Evolutionary conservation across 2,888 invertebrate species (phyloP).

Genomic region (Eupsilia transversa): DNA sequence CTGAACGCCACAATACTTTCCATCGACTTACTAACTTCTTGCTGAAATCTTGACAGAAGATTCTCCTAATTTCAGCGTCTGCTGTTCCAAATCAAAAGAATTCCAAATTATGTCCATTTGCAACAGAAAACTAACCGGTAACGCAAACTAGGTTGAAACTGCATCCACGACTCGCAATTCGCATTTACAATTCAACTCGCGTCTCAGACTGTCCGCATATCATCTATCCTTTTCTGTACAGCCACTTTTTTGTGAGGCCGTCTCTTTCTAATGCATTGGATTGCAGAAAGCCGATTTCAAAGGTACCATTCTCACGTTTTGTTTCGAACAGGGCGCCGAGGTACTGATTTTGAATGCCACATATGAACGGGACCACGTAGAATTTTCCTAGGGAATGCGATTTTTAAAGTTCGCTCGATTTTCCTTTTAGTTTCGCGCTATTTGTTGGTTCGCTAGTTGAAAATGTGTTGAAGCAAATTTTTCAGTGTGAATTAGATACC

Average conservation of each 20-base stretch:
- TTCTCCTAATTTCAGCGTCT: conserved; percentile 27
- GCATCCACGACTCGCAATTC: conserved; percentile 71
- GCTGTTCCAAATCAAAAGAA: conserved; percentile 36
- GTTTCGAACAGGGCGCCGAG: conserved; percentile 79
- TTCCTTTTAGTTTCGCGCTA: conserved; percentile 29
- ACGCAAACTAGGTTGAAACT: conserved; percentile 73
- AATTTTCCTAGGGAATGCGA: conserved; percentile 55
- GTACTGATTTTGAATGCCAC: conserved; percentile 79
- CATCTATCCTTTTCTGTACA: conserved; percentile 71
- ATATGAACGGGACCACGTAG: conserved; percentile 64
- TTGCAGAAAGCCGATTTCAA: conserved; percentile 84
- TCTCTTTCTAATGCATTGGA: conserved; percentile 82
- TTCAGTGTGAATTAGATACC: conserved; percentile 4
- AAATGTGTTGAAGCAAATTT: conserved; percentile 10
- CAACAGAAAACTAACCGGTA: conserved; percentile 70
- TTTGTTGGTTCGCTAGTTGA: conserved; percentile 27
- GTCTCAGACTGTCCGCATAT: conserved; percentile 85
- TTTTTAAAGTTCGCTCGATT: conserved; percentile 55
- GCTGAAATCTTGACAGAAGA: background rate
- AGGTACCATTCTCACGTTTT: conserved; percentile 80
- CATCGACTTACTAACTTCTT: background rate
- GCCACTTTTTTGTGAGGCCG: conserved; percentile 56
- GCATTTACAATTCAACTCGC: conserved; percentile 86
- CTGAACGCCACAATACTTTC: no score
- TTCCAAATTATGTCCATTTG: conserved; percentile 59